A percentile compares a stretch with the other conserved stretches of the same genome.
These are phyloP conservation scores for Lonchura striata DNA, from an alignment of 2,113 vertebrate genomes.

Conservation along the genomic window DNA sequence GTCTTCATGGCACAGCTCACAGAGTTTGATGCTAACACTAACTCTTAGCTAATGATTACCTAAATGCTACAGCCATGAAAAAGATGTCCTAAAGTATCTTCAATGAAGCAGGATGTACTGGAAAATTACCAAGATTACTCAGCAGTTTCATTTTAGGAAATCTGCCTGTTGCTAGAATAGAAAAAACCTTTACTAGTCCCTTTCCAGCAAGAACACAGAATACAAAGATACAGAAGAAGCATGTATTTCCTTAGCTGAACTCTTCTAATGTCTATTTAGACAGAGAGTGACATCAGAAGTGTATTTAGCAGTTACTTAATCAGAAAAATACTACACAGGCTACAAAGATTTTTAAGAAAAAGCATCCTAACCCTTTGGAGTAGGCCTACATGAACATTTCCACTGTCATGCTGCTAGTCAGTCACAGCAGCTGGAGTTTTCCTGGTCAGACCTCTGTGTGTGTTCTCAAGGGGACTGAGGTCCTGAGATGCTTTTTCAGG, in stretches of 20 bases:
- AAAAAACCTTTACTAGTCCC: not conserved
- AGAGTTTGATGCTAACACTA: not conserved
- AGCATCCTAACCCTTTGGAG: not conserved
- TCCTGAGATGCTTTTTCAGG: not conserved
- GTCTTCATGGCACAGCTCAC: not conserved
- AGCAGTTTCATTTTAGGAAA: conserved; percentile 11
- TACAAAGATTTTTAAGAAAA: not conserved
- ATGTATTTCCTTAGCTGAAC: not conserved
- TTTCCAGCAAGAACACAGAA: not conserved
- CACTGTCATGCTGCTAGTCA: not conserved
- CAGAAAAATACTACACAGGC: not conserved
- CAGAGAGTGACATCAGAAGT: not conserved
- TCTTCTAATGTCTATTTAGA: not conserved
- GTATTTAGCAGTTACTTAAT: not conserved
- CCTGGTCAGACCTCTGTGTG: not conserved
- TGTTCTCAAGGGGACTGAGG: not conserved
- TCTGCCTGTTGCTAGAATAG: not conserved
- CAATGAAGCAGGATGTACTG: conserved; percentile 4
- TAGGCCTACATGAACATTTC: not conserved
- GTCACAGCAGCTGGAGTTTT: not conserved
- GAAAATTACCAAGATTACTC: conserved; percentile 28
- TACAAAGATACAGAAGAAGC: not conserved
- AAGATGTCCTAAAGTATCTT: not conserved
- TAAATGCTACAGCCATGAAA: not conserved
- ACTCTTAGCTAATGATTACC: not conserved